Percentiles rank a stretch among this genome's conserved stretches.
Conservation (phyloP, 2,797 vertebrate species). For the Distichodus sexfasciatus region DNA sequence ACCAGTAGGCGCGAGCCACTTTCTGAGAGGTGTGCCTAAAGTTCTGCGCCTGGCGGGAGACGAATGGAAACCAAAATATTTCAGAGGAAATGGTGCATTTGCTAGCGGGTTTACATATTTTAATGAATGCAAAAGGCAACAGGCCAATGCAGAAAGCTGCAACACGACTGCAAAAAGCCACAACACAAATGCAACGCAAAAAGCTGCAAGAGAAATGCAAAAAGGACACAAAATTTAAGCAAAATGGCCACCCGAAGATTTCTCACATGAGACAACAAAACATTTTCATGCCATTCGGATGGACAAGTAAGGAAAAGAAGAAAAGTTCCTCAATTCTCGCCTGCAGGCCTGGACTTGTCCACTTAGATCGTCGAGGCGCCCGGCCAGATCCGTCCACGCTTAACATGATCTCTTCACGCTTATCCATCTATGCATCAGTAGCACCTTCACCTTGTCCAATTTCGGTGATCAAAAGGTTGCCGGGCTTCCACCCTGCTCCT, state of each 20-base stretch:
- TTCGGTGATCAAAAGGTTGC: constrained; percentile 40
- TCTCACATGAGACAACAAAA: no score
- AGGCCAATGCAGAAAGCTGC: no score
- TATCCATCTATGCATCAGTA: constrained; percentile 87
- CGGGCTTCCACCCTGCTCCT: constrained; percentile 65
- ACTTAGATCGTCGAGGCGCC: constrained; percentile 89
- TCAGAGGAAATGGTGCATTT: neutral
- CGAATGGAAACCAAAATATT: neutral
- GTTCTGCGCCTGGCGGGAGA: constrained; percentile 80
- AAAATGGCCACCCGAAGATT: no score
- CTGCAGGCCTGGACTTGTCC: constrained; percentile 87
- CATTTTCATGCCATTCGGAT: no score
- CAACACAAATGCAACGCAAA: no score
- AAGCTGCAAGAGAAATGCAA: no score
- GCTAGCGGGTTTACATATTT: no score
- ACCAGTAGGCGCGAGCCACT: constrained; percentile 88
- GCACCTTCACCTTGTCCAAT: constrained; percentile 67
- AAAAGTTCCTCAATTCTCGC: no score
- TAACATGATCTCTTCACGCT: constrained; percentile 90
- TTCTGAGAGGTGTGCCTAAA: constrained; percentile 91
- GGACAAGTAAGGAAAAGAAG: no score
- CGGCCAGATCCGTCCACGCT: constrained; percentile 95
- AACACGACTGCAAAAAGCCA: no score
- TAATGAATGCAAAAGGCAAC: neutral
- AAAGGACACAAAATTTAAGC: no score